Evolutionary conservation across 1,140 invertebrate genomes (phyloP), one percentile per base, ranked within the genome.

Genomic region (Drosophila sechellia): DNA sequence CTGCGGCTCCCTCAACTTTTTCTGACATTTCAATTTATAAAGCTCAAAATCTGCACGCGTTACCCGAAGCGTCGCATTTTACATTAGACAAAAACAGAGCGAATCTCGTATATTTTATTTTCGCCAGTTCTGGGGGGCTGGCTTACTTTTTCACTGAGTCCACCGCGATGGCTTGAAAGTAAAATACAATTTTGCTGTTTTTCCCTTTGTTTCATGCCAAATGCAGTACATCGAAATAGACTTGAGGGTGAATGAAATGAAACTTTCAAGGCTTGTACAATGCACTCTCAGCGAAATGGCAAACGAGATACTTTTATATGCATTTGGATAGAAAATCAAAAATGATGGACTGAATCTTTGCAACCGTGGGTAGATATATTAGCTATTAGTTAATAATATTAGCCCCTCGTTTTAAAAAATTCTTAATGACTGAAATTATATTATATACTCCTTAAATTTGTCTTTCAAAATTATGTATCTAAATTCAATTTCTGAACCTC

Each of bases 11-110:
- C 83, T 83, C 84, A 89, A 89, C 79, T 89, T 89, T 89, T 89
- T 89, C 80, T 89, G 84, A 89, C 84, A 89, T 89, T 89, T 89
- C 84, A 89, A 89, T 89, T 89, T 89, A 90, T 89, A 89, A 90
- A 84, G 85, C 85, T 89, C 77, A 80, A 89, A 87, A 87, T 87
- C 79, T 84, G 79, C 80, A 31, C 31, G 69, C 83, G 80, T 76
- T 89, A 83, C 83, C 84, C 83, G 65, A 70, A 87, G 83, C 83
- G 68, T 46, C 66, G 60, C 79, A 65, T 79, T 87, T 83, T 72
- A 79, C 64, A 86, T 87, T 89, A 89, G 84, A 83, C 71, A 52
- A 83, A 81, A 79, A 78, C 64, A 52, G 34, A 78, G 40, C 52
- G 57, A 31, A 17, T 42, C 20, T 50, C 27, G 46, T 43, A 59